These are phyloP conservation scores for Melanotaenia duboulayi DNA, from an alignment of 2,113 vertebrate genomes.

Conservation along the genomic window DNA sequence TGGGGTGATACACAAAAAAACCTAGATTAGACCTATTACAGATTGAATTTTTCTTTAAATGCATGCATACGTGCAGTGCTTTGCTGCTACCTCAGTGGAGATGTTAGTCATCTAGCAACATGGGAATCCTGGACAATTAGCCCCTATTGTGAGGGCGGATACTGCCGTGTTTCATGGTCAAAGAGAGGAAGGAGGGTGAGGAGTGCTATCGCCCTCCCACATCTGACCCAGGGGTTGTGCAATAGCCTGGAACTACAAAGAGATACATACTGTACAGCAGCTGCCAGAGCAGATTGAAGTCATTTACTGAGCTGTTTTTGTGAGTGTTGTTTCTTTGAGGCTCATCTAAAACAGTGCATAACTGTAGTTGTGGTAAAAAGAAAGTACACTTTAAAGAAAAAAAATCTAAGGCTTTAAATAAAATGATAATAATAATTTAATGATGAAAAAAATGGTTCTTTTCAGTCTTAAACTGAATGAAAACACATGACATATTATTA, in stretches of 20 bases:
- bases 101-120: constrained; percentile 62
- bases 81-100: constrained; percentile 34
- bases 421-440: too few relatives aligned
- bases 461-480: not conserved
- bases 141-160: constrained; percentile 72
- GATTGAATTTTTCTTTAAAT: not conserved
- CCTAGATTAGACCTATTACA: not conserved
- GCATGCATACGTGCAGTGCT: not conserved
- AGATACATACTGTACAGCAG: constrained; percentile 55
- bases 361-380: not conserved
- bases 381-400: not conserved
- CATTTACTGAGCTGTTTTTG: constrained; percentile 33
- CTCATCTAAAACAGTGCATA: not conserved
- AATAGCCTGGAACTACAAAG: constrained; percentile 61
- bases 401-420: too few relatives aligned
- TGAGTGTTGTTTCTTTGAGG: not conserved
- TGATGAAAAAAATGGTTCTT: not conserved
- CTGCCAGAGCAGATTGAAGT: constrained; percentile 45
- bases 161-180: constrained; percentile 59
- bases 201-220: constrained; percentile 61
- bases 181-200: constrained; percentile 59
- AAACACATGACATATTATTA: not conserved
- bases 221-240: constrained; percentile 74
- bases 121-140: constrained; percentile 73
- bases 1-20: not conserved